Conservation (phyloP, 2,797 vertebrate genomes). For the Knipowitschia caucasica region DNA sequence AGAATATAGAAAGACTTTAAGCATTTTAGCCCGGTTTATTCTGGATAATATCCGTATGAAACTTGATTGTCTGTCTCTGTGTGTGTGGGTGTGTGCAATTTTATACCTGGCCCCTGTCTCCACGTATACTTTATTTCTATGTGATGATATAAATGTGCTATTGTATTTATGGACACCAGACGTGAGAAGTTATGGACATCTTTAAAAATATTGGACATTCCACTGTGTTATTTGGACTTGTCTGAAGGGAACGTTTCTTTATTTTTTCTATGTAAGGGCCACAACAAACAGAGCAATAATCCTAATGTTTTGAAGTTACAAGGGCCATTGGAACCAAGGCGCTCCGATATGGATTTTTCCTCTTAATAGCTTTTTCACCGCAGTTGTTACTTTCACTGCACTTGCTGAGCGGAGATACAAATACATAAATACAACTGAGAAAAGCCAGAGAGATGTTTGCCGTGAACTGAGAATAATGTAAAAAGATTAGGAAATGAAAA, state of each 20-base stretch:
- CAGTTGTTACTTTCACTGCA: slow-evolving; percentile 18
- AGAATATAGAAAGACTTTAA: too few relatives aligned
- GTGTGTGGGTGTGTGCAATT: too few relatives aligned
- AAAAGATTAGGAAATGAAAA: background rate
- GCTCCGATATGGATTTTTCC: slow-evolving; percentile 6
- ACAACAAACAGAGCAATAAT: slow-evolving; percentile 13
- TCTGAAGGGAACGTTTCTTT: background rate
- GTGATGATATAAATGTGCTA: too few relatives aligned
- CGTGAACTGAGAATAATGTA: slow-evolving; percentile 3
- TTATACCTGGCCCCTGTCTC: too few relatives aligned
- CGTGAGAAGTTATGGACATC: too few relatives aligned
- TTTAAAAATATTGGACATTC: too few relatives aligned
- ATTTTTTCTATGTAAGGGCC: background rate
- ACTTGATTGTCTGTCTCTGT: too few relatives aligned
- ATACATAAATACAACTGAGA: background rate
- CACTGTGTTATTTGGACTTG: background rate
- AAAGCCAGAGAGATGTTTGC: slow-evolving; percentile 2
- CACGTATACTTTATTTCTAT: too few relatives aligned
- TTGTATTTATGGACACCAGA: too few relatives aligned
- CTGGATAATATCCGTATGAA: too few relatives aligned
- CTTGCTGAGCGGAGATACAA: background rate
- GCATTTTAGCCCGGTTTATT: too few relatives aligned
- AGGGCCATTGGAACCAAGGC: background rate
- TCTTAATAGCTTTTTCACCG: slow-evolving; percentile 15
- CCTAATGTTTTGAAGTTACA: slow-evolving; percentile 15